Evolutionary conservation across 2,888 invertebrate species (phyloP).

Genomic region (Drosophila austrosaltans): DNA sequence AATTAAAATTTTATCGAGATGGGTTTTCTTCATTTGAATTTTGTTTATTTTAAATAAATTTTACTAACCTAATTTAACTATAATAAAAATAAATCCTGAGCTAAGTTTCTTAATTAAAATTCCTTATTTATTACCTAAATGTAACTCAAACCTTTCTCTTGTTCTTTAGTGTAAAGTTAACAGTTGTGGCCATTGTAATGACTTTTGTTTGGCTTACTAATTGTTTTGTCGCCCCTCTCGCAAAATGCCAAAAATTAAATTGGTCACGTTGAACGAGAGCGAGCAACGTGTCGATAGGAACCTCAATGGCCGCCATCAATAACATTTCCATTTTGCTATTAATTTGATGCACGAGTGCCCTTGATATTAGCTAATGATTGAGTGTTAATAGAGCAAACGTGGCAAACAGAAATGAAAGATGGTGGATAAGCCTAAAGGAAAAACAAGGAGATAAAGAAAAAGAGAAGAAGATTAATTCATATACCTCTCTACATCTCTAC

Average conservation of each 20-base stretch:
- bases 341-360: slow-evolving; percentile 74
- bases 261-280: slow-evolving; percentile 47
- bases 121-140: too few relatives aligned
- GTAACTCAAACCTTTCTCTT: neutral
- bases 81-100: too few relatives aligned
- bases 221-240: slow-evolving; percentile 55
- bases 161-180: neutral
- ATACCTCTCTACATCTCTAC: slow-evolving; percentile 24
- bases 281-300: slow-evolving; percentile 34
- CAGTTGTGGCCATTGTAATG: slow-evolving; percentile 26
- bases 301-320: slow-evolving; percentile 56
- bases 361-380: slow-evolving; percentile 65
- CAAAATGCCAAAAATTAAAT: slow-evolving; percentile 56
- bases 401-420: slow-evolving; percentile 52
- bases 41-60: too few relatives aligned
- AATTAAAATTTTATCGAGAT: too few relatives aligned
- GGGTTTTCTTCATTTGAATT: too few relatives aligned
- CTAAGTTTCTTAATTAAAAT: too few relatives aligned
- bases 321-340: slow-evolving; percentile 59
- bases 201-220: slow-evolving; percentile 54
- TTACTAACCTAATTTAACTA: too few relatives aligned
- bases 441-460: neutral
- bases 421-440: slow-evolving; percentile 1
- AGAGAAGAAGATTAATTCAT: slow-evolving; percentile 27
- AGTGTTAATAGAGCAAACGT: slow-evolving; percentile 72